Evolutionary conservation across 2,113 vertebrate species (phyloP).

Genomic region (Xiphophorus hellerii): DNA sequence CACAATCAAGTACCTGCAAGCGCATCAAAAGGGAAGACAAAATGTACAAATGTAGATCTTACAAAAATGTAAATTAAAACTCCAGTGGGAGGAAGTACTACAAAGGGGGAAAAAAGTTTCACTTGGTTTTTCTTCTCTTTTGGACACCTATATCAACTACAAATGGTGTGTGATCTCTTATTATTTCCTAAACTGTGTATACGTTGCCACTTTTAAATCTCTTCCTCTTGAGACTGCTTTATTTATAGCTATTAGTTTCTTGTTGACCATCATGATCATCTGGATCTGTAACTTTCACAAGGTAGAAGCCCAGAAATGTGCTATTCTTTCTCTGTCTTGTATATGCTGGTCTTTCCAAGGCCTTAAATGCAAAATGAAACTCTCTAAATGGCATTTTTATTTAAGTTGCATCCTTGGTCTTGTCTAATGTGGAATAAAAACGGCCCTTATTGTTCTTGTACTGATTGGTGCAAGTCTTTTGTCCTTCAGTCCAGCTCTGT

Average conservation of each 20-base stretch:
- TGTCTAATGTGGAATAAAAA: background rate
- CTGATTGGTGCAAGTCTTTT: background rate
- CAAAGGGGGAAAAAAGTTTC: background rate
- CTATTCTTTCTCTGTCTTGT: too few species aligned
- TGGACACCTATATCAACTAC: background rate
- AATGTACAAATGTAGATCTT: background rate
- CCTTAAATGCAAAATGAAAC: too few species aligned
- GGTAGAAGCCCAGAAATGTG: too few species aligned
- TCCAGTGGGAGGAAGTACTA: background rate
- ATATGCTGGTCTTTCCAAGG: too few species aligned
- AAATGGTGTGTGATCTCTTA: background rate
- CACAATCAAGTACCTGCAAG: background rate
- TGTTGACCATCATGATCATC: too few species aligned
- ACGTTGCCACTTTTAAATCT: background rate
- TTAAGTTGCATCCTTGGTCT: background rate
- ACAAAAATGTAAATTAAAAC: background rate
- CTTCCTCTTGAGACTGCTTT: background rate
- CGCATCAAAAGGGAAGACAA: slow-evolving; percentile 7
- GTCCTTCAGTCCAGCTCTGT: background rate
- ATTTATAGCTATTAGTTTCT: background rate
- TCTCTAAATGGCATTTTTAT: too few species aligned
- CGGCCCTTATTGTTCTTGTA: background rate
- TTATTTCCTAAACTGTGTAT: background rate
- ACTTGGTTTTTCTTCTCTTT: background rate
- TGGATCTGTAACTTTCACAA: too few species aligned